These are phyloP conservation scores for Spicauda simplicius DNA, from an alignment of 2,888 invertebrate species.

Conservation along the genomic window DNA sequence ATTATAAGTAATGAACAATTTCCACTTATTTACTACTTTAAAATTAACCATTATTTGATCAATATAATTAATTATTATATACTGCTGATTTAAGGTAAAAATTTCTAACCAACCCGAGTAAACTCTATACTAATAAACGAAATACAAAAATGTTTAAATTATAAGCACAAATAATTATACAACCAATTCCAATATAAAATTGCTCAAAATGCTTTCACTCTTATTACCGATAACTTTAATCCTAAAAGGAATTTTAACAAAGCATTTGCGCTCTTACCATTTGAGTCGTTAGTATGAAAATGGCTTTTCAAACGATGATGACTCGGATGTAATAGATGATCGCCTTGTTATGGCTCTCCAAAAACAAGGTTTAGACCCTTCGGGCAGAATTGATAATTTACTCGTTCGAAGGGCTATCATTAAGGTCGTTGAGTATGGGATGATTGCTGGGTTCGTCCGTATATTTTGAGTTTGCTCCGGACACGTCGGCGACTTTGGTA, in stretches of 20 bases:
- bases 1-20: too few species aligned
- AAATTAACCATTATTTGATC: too few species aligned
- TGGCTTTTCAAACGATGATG: constrained; percentile 49
- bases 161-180: too few species aligned
- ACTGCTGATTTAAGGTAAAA: too few species aligned
- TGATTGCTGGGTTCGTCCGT: constrained; percentile 77
- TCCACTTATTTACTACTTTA: too few species aligned
- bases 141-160: too few species aligned
- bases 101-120: too few species aligned
- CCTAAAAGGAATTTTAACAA: neutral
- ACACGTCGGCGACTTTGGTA: constrained; percentile 64
- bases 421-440: constrained; percentile 73
- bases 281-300: constrained; percentile 50
- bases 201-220: neutral
- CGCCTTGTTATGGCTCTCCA: constrained; percentile 76
- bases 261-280: constrained; percentile 10
- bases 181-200: neutral
- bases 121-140: too few species aligned
- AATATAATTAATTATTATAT: too few species aligned
- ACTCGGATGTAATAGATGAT: constrained; percentile 61
- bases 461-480: constrained; percentile 67
- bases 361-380: constrained; percentile 74
- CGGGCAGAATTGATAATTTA: constrained; percentile 84
- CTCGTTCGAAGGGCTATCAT: constrained; percentile 82
- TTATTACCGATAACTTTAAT: neutral